These are phyloP conservation scores for Paragorgia papillata DNA, from an alignment of 92 coral and sea anemone genomes.

Conservation along the genomic window DNA sequence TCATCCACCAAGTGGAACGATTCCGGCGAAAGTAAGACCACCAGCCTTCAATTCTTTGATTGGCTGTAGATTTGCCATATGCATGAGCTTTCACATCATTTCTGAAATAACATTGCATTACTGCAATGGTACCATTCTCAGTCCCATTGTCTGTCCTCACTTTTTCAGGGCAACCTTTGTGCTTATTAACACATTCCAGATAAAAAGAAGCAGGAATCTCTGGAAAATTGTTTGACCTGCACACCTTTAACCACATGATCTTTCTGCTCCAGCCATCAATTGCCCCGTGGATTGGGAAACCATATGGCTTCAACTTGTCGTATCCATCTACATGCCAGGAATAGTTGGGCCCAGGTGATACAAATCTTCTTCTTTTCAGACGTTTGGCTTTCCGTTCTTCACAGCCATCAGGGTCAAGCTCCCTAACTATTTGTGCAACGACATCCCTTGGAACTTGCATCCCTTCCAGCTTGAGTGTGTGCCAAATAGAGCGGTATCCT, in stretches of 20 bases:
- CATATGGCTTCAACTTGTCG: too few relatives aligned
- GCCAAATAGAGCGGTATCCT: slow-evolving; percentile 27
- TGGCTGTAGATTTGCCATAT: slow-evolving; percentile 35
- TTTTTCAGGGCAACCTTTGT: slow-evolving; percentile 20
- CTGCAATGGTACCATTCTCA: slow-evolving; percentile 29
- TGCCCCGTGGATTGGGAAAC: too few relatives aligned
- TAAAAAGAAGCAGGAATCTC: slow-evolving; percentile 22
- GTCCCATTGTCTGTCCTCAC: slow-evolving; percentile 30
- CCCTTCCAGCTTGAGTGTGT: slow-evolving; percentile 28
- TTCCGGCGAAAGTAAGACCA: slow-evolving; percentile 24
- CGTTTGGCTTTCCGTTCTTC: slow-evolving; percentile 26
- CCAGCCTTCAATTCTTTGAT: slow-evolving; percentile 27
- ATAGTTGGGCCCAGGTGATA: slow-evolving; percentile 28
- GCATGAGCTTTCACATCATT: slow-evolving; percentile 15
- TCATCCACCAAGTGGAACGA: slow-evolving; percentile 37
- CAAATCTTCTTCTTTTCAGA: slow-evolving; percentile 19
- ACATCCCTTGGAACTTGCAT: slow-evolving; percentile 39
- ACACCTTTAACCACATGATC: slow-evolving; percentile 35
- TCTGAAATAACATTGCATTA: slow-evolving; percentile 14
- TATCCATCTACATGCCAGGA: slow-evolving; percentile 35
- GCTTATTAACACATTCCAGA: slow-evolving; percentile 16
- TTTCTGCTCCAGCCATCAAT: too few relatives aligned
- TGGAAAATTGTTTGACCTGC: slow-evolving; percentile 23
- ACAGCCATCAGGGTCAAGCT: slow-evolving; percentile 35
- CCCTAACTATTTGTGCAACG: slow-evolving; percentile 5